phyloP scores from a whole-genome alignment of 1,140 invertebrate genomes.

The Ctenoplectra terminalis region DNA sequence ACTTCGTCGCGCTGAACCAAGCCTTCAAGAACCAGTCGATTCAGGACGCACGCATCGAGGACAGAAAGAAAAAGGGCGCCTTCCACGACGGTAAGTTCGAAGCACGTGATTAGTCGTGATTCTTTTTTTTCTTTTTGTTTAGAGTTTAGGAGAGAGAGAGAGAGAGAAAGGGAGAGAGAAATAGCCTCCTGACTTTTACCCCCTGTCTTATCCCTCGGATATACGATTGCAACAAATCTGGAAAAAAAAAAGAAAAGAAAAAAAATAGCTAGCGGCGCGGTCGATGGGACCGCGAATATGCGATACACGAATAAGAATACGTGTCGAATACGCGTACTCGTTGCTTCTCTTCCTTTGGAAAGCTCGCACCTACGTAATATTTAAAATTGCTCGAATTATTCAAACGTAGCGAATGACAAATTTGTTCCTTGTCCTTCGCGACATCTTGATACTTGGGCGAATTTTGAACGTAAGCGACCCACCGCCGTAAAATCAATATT shows the following conservation, averaged over 20 bases:
- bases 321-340: constrained; percentile 27
- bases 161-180: constrained; percentile 9
- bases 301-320: constrained; percentile 30
- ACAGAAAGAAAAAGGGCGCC: constrained; percentile 68
- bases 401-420: not conserved
- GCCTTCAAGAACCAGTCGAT: constrained; percentile 87
- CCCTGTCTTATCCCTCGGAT: constrained; percentile 45
- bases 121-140: not conserved
- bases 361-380: not conserved
- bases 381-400: not conserved
- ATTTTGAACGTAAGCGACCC: not conserved
- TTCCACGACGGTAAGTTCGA: constrained; percentile 89
- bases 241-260: not conserved
- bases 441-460: not conserved
- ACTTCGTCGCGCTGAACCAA: constrained; percentile 97
- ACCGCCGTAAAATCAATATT: not conserved
- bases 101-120: constrained; percentile 22
- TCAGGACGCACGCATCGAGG: constrained; percentile 83
- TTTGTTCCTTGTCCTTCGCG: not conserved
- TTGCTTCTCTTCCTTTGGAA: not conserved
- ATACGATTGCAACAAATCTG: constrained; percentile 28
- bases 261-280: constrained; percentile 12
- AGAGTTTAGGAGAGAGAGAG: not conserved
- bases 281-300: constrained; percentile 48
- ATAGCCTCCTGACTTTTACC: constrained; percentile 30